phyloP scores from a whole-genome alignment of 2,888 invertebrate genomes.

The Sialis fuliginosa region DNA sequence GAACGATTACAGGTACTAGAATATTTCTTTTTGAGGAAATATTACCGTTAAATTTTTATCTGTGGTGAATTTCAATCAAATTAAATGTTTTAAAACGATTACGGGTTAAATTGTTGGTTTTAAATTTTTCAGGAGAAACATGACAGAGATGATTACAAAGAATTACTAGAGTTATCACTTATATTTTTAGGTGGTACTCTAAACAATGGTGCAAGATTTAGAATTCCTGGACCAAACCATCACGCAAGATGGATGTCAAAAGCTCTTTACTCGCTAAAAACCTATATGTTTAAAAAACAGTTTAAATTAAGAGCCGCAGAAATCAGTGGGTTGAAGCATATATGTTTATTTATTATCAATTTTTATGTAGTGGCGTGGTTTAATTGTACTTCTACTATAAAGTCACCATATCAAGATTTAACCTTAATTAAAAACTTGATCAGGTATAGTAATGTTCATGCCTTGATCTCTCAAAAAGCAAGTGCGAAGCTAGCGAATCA shows the following conservation, averaged over 20 bases:
- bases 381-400: conserved; percentile 4
- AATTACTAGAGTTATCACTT: conserved; percentile 11
- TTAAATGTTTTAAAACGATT: no score
- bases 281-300: conserved; percentile 12
- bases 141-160: conserved; percentile 13
- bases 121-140: conserved; percentile 1
- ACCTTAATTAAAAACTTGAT: conserved; percentile 10
- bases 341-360: conserved; percentile 12
- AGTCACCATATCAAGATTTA: conserved; percentile 12
- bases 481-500: conserved; percentile 8
- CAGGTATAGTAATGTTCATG: conserved; percentile 6
- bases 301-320: conserved; percentile 11
- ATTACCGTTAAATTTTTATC: no score
- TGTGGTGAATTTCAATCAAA: no score
- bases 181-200: conserved; percentile 12
- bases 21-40: no score
- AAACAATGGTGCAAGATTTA: conserved; percentile 10
- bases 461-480: conserved; percentile 7
- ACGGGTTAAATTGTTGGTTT: no score
- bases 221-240: conserved; percentile 10
- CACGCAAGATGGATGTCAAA: conserved; percentile 15
- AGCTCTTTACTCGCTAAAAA: conserved; percentile 14
- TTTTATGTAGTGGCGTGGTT: no score
- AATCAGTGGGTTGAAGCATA: conserved; percentile 9
- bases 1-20: no score